Percentiles rank a stretch among this genome's conserved stretches.
phyloP scores from a whole-genome alignment of 2,888 invertebrate species.

The Apamea epomidion region DNA sequence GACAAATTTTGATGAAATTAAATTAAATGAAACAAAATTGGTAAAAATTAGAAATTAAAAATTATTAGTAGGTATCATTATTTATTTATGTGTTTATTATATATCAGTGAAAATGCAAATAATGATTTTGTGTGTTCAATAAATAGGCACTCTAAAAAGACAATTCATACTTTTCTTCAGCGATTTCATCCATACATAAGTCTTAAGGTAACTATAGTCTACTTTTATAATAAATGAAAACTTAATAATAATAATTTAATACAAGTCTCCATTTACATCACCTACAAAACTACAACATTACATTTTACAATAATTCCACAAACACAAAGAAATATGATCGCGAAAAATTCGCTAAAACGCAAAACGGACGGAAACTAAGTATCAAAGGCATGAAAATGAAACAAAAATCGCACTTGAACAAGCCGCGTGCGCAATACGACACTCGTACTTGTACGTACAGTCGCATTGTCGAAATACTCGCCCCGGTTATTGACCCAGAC shows the following conservation, averaged over 20 bases:
- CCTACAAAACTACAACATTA: conserved; percentile 32
- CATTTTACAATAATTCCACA: conserved; percentile 44
- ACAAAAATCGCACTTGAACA: conserved; percentile 70
- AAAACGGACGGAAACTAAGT: conserved; percentile 67
- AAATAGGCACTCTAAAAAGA: background rate
- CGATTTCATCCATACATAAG: background rate
- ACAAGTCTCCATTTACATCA: conserved; percentile 15
- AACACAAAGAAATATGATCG: conserved; percentile 54
- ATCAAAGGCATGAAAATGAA: conserved; percentile 56
- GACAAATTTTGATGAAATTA: too few relatives aligned
- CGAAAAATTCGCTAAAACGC: conserved; percentile 63
- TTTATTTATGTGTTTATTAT: conserved; percentile 7
- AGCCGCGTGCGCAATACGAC: conserved; percentile 65
- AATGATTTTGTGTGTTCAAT: background rate
- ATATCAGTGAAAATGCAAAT: background rate
- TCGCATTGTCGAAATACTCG: conserved; percentile 82
- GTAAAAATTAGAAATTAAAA: too few relatives aligned
- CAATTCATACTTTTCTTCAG: background rate
- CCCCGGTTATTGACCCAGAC: conserved; percentile 86
- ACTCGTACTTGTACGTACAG: conserved; percentile 49
- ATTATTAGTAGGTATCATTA: conserved; percentile 6
- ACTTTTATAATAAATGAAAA: background rate
- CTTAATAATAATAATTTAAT: background rate
- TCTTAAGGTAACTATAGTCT: too few relatives aligned
- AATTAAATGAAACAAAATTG: too few relatives aligned